These are phyloP conservation scores for Neopipo cinnamomea DNA, from an alignment of 2,113 vertebrate species.

Conservation along the genomic window DNA sequence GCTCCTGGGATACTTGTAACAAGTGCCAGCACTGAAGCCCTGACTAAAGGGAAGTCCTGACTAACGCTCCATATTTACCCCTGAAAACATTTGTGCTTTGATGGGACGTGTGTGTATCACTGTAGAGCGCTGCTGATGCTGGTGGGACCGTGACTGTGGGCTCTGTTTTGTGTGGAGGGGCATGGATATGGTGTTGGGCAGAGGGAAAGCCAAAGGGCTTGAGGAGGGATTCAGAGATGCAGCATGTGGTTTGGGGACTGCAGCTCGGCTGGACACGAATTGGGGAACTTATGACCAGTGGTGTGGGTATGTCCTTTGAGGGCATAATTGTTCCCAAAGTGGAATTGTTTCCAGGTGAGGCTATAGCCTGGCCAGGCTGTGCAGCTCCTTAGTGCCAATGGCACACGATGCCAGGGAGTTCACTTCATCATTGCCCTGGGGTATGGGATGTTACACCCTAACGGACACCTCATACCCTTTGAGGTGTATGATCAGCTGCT, in stretches of 20 bases:
- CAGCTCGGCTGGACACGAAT: fast-evolving
- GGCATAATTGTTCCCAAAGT: background rate
- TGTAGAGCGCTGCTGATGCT: fast-evolving
- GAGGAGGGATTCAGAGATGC: background rate
- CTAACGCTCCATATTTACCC: fast-evolving
- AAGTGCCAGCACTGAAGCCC: background rate
- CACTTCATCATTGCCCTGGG: background rate
- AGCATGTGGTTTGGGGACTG: fast-evolving
- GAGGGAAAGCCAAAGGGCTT: background rate
- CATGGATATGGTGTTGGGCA: background rate
- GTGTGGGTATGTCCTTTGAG: background rate
- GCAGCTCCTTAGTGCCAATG: fast-evolving
- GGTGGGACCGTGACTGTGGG: no score
- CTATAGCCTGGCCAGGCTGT: background rate
- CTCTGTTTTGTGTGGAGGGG: background rate
- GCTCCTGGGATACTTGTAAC: fast-evolving
- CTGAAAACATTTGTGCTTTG: background rate
- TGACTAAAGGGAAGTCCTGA: background rate
- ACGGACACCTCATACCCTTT: background rate
- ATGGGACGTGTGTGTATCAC: fast-evolving
- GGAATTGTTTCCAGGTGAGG: background rate
- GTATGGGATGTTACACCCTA: background rate
- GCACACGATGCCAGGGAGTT: background rate
- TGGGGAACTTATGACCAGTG: background rate
- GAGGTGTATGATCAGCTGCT: background rate